A percentile compares a stretch with the other conserved stretches of the same genome.
Conservation (phyloP, 2,113 vertebrate genomes). For the Echinops telfairi region DNA sequence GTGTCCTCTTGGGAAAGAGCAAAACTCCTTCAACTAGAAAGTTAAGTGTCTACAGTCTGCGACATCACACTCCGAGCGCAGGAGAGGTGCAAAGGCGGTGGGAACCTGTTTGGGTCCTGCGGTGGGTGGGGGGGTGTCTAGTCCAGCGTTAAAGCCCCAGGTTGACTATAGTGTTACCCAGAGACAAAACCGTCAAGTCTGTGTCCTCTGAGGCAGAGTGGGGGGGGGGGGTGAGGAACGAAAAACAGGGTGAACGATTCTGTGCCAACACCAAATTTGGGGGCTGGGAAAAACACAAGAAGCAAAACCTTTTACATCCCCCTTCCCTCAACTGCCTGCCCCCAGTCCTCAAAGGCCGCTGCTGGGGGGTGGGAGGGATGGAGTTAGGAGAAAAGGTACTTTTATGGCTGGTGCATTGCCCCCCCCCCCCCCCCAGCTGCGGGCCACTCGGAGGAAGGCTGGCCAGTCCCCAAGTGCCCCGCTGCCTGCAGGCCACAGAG, state of each 20-base stretch:
- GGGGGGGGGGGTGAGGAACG: not conserved
- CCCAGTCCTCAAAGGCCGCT: constrained; percentile 38
- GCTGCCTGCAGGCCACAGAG: constrained; percentile 80
- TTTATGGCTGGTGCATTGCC: constrained; percentile 36
- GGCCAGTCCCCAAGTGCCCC: constrained; percentile 80
- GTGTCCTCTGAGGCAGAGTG: not conserved
- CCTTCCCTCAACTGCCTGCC: not conserved
- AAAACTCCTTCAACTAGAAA: not conserved
- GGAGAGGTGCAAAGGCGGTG: no score
- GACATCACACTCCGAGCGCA: not conserved
- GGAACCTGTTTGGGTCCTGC: not conserved
- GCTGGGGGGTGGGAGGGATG: not conserved
- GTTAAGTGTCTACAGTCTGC: not conserved
- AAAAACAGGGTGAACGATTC: not conserved
- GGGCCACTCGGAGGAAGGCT: constrained; percentile 78
- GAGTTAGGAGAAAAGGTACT: not conserved
- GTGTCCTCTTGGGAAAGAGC: not conserved
- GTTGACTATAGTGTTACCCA: not conserved
- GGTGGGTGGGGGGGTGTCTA: not conserved
- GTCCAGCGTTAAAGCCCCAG: not conserved
- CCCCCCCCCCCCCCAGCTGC: constrained; percentile 64
- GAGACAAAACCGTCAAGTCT: not conserved
- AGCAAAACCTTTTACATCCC: not conserved
- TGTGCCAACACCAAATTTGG: constrained; percentile 46
- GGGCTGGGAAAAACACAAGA: not conserved